Conservation (phyloP, 1,140 invertebrate species). For the Rhyacophila brunnea region DNA sequence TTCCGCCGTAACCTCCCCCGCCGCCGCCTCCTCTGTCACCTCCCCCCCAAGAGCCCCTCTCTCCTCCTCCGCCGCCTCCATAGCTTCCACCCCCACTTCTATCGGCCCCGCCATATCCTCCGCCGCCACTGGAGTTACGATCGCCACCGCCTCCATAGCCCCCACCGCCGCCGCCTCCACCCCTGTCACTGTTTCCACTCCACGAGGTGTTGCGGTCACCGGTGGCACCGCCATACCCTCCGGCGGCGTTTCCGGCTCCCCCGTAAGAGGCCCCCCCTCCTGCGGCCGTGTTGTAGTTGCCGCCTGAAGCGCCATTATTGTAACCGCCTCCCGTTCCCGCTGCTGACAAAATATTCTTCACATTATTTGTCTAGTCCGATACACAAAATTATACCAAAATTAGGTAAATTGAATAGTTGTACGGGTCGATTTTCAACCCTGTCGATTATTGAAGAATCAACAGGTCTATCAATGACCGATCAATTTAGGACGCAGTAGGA, state of each 20-base stretch:
- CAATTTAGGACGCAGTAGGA: conserved; percentile 31
- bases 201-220: conserved; percentile 40
- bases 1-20: conserved; percentile 40
- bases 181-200: conserved; percentile 45
- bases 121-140: conserved; percentile 41
- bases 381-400: neutral
- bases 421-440: conserved; percentile 29
- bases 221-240: conserved; percentile 38
- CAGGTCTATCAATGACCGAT: conserved; percentile 31
- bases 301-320: conserved; percentile 36
- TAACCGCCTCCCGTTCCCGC: conserved; percentile 40
- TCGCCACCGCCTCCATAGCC: conserved; percentile 52
- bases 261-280: conserved; percentile 23
- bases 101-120: conserved; percentile 39
- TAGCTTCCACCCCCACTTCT: conserved; percentile 26
- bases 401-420: neutral
- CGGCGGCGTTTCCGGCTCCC: conserved; percentile 46
- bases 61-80: conserved; percentile 40
- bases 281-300: conserved; percentile 24
- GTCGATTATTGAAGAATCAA: conserved; percentile 18
- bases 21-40: conserved; percentile 37
- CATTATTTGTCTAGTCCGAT: conserved; percentile 35
- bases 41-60: conserved; percentile 39
- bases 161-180: conserved; percentile 49
- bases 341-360: conserved; percentile 46